A percentile compares a stretch with the other conserved stretches of the same genome.
Conservation (phyloP, 1,140 invertebrate species). For the Linepithema humile region DNA sequence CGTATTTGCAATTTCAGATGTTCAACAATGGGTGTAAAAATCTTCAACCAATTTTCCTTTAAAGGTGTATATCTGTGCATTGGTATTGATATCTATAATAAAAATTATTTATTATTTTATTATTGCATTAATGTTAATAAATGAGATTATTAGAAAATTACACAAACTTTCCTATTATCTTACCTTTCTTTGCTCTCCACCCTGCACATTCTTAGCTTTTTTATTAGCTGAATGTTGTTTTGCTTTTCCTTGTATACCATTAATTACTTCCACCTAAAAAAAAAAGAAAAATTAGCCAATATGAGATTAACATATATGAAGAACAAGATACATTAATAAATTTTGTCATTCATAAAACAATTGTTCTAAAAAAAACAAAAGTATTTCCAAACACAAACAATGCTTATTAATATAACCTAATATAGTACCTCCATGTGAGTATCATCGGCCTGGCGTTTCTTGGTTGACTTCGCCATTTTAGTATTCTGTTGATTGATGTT, state of each 20-base stretch:
- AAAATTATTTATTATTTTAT: constrained; percentile 39
- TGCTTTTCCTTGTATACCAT: constrained; percentile 87
- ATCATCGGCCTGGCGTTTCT: constrained; percentile 64
- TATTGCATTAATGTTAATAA: neutral
- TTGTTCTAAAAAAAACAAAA: neutral
- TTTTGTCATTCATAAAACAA: neutral
- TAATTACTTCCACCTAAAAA: constrained; percentile 86
- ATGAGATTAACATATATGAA: neutral
- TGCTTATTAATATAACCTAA: constrained; percentile 57
- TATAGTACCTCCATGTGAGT: constrained; percentile 73
- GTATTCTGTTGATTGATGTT: neutral
- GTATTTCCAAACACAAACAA: neutral
- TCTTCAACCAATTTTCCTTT: constrained; percentile 98
- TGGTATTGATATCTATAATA: constrained; percentile 88
- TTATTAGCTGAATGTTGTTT: constrained; percentile 84
- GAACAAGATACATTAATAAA: neutral
- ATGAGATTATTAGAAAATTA: neutral
- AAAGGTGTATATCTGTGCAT: constrained; percentile 94
- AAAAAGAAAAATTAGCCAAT: neutral
- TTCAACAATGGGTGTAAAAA: constrained; percentile 98
- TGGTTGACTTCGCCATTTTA: constrained; percentile 10
- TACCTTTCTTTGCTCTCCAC: constrained; percentile 85
- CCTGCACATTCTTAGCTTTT: constrained; percentile 81
- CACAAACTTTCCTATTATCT: neutral
- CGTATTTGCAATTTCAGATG: constrained; percentile 97